A percentile compares a stretch with the other conserved stretches of the same genome.
phyloP scores from a whole-genome alignment of 2,113 vertebrate species.

The Neogale vison region DNA sequence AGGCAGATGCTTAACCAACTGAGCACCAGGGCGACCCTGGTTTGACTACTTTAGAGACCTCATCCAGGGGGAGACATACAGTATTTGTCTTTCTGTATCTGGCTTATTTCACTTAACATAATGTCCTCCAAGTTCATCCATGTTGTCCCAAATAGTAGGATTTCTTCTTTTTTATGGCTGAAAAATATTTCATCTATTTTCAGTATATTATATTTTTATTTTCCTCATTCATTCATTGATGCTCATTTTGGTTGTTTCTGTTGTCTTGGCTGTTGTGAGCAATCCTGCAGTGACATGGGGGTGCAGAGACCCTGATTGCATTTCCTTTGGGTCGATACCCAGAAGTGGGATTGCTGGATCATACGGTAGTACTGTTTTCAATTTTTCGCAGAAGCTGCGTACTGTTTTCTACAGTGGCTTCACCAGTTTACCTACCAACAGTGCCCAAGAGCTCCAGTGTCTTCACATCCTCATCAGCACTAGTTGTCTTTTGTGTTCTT shows the following conservation, averaged over 20 bases:
- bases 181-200: not conserved
- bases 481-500: not conserved
- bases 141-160: not conserved
- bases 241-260: not conserved
- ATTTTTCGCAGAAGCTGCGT: not conserved
- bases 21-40: not conserved
- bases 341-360: not conserved
- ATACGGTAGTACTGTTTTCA: rapidly evolving
- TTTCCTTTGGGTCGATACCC: not conserved
- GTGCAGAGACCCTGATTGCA: not conserved
- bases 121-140: not conserved
- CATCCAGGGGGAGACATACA: not conserved
- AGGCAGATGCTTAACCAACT: not conserved
- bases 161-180: not conserved
- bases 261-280: not conserved
- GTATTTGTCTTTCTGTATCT: not conserved
- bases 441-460: no score
- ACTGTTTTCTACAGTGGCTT: not conserved
- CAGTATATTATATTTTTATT: not conserved
- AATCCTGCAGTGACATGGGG: not conserved
- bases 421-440: not conserved
- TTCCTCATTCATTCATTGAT: not conserved
- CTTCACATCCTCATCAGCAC: not conserved
- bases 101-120: not conserved
- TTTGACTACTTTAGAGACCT: not conserved